Evolutionary conservation across 2,113 vertebrate species (phyloP), one percentile per base, ranked within the genome.

Genomic region (Octodon degus): DNA sequence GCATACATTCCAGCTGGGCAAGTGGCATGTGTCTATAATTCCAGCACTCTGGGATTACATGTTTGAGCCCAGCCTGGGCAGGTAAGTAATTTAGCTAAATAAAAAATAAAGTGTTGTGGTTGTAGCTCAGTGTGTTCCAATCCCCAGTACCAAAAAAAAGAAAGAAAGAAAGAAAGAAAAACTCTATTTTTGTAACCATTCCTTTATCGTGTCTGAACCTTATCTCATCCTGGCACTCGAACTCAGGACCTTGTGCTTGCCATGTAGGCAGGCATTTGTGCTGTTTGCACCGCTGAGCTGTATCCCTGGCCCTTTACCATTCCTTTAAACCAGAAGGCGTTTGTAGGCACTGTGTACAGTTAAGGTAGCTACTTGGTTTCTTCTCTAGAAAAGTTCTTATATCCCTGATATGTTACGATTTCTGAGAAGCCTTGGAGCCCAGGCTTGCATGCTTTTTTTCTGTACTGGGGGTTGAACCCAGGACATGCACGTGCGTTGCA

Each of bases 371-470:
- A 1, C 79, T 40, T 82, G 27, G 76, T 12, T 81, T 32, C 76
- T 96, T 67, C 72, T 91, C 40, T 19, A 90, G 34, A 85, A 80
- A 95, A 67, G 25, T 90, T 93, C 94, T 92, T 89, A 79, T 86
- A 89, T 70, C 58, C 17, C 13, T 40, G 30, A 62, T 79, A 65
- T 17, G 24, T 70, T 89, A 70, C 70, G 70, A 86, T 9, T 72
- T 95, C 87, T 86, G 53, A 65, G 19, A 30, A 79, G 17, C 40
- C 55, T 92, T 89, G 91, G n/a, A 90, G 74, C 27, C 74, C 60
- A 9, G 30, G 67, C 19, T 34, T 70, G 43, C 10, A 62, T 77
- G 6, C 37, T 24, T 55, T 34, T 53, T 53, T 53, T 7, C 24
- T 34, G 8, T 55, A 20, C 16, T 55, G 7, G 50, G 77, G 16